Evolutionary conservation across 2,113 vertebrate species (phyloP).

Genomic region (Connochaetes taurinus): DNA sequence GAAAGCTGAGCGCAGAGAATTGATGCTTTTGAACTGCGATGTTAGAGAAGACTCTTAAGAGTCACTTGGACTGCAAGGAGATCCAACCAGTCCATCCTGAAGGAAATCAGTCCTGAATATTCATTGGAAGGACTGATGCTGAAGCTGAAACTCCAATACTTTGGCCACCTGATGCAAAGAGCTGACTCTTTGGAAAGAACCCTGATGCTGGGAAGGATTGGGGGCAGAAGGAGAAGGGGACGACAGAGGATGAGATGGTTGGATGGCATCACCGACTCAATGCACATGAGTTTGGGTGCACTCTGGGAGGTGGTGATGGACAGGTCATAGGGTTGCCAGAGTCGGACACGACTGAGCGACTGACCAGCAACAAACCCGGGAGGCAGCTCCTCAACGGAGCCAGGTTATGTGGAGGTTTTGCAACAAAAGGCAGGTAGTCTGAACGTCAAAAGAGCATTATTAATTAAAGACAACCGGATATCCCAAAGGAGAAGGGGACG

Average conservation of each 20-base stretch:
- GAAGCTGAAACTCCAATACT: not conserved
- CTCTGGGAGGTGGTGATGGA: not conserved
- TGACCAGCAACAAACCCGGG: not conserved
- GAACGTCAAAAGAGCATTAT: not conserved
- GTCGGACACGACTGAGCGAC: not conserved
- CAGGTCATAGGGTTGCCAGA: not conserved
- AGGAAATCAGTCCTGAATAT: not conserved
- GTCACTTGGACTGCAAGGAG: not conserved
- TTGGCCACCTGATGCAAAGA: not conserved
- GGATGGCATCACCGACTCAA: not conserved
- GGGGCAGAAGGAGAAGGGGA: not conserved
- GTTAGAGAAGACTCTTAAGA: not conserved
- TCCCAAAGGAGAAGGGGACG: too few species aligned
- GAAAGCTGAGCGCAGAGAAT: not conserved
- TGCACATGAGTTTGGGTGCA: not conserved
- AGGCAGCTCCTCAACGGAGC: not conserved
- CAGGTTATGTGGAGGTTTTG: not conserved
- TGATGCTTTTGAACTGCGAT: not conserved
- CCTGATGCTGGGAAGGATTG: not conserved
- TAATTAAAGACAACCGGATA: not conserved
- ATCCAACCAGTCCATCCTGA: not conserved
- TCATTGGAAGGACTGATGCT: not conserved
- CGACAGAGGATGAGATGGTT: not conserved
- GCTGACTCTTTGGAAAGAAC: not conserved
- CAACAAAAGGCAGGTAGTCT: not conserved